Evolutionary conservation across 2,888 invertebrate species (phyloP), one percentile per base, ranked within the genome.

Genomic region (Taphrorychus bicolor): DNA sequence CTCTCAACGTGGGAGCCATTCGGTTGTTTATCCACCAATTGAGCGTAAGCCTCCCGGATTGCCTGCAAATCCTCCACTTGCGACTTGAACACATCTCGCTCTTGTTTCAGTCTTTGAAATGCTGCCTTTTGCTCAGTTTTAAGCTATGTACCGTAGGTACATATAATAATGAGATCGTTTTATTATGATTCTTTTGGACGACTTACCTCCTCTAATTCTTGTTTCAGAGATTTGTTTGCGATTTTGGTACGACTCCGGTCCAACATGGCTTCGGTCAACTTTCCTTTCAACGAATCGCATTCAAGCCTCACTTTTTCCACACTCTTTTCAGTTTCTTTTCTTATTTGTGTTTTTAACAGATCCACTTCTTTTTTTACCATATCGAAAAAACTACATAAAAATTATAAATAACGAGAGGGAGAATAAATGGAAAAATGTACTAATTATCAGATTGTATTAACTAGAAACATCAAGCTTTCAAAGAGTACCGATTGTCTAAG

Each of bases 51-150:
- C 48, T 73, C 71, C 59, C 77, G 70, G 14, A 77, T 73, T 11
- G 71, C 71, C 60, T 76, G 72, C 32, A 78, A 69, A 42, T 76
- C 75, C 32, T 76, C 75, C n/a, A 77, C 73, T 71, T 77, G 77
- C 0, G 67, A 32, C 57, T 74, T 75, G 52, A 73, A 76, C 4
- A 63, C 53, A 49, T 73, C 72, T 5, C 71, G 21, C 54, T 75
- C 70, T 40, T 66, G 53, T 41, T 66, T 66, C 17, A 75, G 51
- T 1, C 40, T 51, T n/a, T 62, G 17, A 5, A 71, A 14, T 48
- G 69, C 70, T 16, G 23, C 59, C 18, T 42, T 56, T 22, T 71
- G 67, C 16, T 70, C 59, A 5, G 58, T 16, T 45, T 59, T 70
- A 11, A 72, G 58, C 72, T 72, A 22, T 5, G n/a, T n/a, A n/a